These are phyloP conservation scores for Lasioglossum baleicum DNA, from an alignment of 1,140 invertebrate species.

Conservation along the genomic window DNA sequence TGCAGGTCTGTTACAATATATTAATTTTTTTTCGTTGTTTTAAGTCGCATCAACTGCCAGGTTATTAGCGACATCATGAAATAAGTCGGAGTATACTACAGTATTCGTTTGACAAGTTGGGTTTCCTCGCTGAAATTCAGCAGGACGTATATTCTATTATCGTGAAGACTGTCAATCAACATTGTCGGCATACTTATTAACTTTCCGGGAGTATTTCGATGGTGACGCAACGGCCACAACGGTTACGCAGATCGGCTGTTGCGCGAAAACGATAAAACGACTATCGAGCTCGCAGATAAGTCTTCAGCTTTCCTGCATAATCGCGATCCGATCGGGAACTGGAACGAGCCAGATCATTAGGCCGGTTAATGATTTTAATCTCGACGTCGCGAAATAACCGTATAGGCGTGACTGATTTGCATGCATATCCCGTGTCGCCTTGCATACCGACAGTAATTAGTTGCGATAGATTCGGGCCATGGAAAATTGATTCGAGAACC, in stretches of 20 bases:
- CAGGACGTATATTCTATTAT: no score
- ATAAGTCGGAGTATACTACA: no score
- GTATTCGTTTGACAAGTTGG: no score
- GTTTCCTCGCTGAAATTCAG: no score
- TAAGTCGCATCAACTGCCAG: no score
- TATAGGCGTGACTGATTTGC: constrained; percentile 20
- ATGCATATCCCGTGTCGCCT: constrained; percentile 10
- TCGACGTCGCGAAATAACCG: constrained; percentile 4
- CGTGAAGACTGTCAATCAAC: no score
- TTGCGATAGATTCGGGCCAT: background rate
- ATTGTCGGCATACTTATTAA: no score
- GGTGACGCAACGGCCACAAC: background rate
- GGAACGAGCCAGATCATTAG: constrained; percentile 20
- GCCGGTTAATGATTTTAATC: constrained; percentile 21
- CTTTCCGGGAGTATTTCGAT: background rate
- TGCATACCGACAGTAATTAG: constrained; percentile 6
- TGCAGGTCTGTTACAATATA: no score
- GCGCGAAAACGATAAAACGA: background rate
- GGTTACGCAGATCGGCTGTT: background rate
- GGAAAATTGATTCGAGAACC: background rate
- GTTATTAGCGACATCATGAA: no score
- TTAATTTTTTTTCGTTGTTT: no score
- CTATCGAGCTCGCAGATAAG: background rate
- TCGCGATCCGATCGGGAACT: background rate
- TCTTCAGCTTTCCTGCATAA: background rate